Evolutionary conservation across 2,797 vertebrate species (phyloP).

Genomic region (Macropus fuliginosus): DNA sequence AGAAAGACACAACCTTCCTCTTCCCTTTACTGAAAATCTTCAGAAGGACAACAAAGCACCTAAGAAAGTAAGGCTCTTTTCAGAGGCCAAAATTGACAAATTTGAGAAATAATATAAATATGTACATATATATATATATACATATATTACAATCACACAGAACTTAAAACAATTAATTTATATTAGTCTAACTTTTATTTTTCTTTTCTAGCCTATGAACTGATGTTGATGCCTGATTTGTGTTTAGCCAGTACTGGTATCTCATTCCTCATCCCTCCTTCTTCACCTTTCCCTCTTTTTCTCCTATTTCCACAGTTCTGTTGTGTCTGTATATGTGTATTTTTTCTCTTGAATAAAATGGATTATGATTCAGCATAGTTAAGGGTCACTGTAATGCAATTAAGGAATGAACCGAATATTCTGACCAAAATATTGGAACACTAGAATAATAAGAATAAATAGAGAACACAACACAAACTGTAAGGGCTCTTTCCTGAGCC

Average conservation of each 20-base stretch:
- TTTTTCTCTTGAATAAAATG: slow-evolving; percentile 36
- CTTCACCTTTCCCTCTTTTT: slow-evolving; percentile 1
- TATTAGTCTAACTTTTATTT: slow-evolving; percentile 22
- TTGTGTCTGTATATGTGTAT: slow-evolving; percentile 22
- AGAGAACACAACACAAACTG: slow-evolving; percentile 36
- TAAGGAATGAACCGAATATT: slow-evolving; percentile 29
- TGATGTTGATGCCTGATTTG: background rate
- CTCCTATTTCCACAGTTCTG: background rate
- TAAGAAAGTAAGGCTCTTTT: background rate
- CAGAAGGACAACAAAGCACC: background rate
- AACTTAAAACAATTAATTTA: slow-evolving; percentile 2
- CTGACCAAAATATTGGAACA: slow-evolving; percentile 39
- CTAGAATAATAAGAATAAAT: slow-evolving; percentile 26
- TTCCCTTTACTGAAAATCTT: background rate
- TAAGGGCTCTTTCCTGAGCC: background rate
- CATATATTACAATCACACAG: background rate
- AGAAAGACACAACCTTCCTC: background rate
- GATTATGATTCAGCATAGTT: background rate
- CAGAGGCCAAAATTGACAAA: slow-evolving; percentile 17
- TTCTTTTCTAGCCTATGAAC: slow-evolving; percentile 32
- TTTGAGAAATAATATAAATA: background rate
- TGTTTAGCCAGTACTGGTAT: slow-evolving; percentile 14
- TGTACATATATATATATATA: background rate
- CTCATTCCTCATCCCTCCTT: slow-evolving; percentile 12
- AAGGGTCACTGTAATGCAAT: slow-evolving; percentile 25